A percentile compares a stretch with the other conserved stretches of the same genome.
Evolutionary conservation across 2,888 invertebrate genomes (phyloP).

Genomic region (Subacronicta megacephala): DNA sequence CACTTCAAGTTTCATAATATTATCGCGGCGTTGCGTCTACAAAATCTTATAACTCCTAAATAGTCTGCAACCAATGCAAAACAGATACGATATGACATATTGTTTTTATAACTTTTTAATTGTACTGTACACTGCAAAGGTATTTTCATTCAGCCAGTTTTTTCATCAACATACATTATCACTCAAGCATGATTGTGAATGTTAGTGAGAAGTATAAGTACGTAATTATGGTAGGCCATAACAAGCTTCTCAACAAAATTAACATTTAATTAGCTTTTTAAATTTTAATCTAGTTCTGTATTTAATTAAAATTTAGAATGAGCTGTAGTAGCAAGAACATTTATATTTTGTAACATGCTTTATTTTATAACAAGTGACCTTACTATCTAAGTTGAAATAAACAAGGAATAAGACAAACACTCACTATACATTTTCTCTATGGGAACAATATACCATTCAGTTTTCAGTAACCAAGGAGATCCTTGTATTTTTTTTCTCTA

Average conservation of each 20-base stretch:
- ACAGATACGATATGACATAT: conserved; percentile 8
- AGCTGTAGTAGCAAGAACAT: not conserved
- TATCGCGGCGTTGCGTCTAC: conserved; percentile 55
- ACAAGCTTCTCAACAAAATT: conserved; percentile 3
- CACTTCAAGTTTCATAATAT: conserved; percentile 71
- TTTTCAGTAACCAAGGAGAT: conserved; percentile 4
- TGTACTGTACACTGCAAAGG: conserved; percentile 14
- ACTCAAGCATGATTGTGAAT: conserved; percentile 24
- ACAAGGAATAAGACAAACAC: conserved; percentile 2
- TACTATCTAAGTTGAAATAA: conserved; percentile 11
- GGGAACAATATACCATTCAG: not conserved
- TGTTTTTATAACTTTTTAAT: conserved; percentile 39
- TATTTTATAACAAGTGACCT: not conserved
- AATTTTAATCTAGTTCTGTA: not conserved
- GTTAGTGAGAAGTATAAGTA: conserved; percentile 25
- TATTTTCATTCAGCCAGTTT: conserved; percentile 32
- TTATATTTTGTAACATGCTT: not conserved
- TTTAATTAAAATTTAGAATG: conserved; percentile 13
- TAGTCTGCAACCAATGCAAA: not conserved
- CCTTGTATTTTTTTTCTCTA: not conserved
- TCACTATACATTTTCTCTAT: not conserved
- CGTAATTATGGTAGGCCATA: not conserved
- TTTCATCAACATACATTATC: conserved; percentile 21
- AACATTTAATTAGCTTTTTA: not conserved
- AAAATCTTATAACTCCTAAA: conserved; percentile 13